Base-by-base conservation (phyloP, 2,888 invertebrate genomes). In the Cecidostiba fungosa region DNA sequence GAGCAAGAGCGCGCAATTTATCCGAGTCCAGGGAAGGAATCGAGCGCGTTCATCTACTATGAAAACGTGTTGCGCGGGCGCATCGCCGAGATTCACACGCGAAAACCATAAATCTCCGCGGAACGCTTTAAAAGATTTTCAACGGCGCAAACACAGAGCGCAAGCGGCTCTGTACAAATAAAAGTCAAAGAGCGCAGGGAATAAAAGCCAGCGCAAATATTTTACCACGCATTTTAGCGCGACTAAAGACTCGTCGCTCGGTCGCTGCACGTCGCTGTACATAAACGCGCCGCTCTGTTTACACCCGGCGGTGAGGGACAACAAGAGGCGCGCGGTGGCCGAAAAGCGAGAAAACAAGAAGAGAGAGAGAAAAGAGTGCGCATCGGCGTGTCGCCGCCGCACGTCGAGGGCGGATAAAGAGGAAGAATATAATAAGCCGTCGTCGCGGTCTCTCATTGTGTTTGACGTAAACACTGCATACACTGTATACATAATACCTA, bases 121-220 rank as follows among this genome's bases (percentile, higher is more conserved):
- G 43, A 3, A 3, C 77, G 72, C 47, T 80, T 54, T 74, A 66
- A 74, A n/a, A 72, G 74, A 85, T 77, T 80, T 59, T 43, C 43
- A 70, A 74, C 74, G 69, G 74, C 50, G 54, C 78, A 23, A 77
- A 78, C 43, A n/a, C n/a, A 50, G 54, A 72, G 66, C 29, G 47
- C 39, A 2, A 23, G 62, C 23, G 26, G 66, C 66, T 29, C n/a
- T 3, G 47, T 54, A 47, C 69, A 84, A 84, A 79, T 79, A 79
- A 84, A 79, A 79, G 84, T 78, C 76, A 69, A 83, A 70, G 66
- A 66, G 70, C 6, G 69, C 74, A 16, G 8, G 23, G 50, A 79
- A 84, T 78, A 79, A 84, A 84, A 74, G 69, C 50, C 16, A 72
- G 29, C 74, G 80, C 85, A 85, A 85, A 85, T 80, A 85, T 85